phyloP scores from a whole-genome alignment of 1,140 invertebrate genomes.

The Lordiphosa collinella region DNA sequence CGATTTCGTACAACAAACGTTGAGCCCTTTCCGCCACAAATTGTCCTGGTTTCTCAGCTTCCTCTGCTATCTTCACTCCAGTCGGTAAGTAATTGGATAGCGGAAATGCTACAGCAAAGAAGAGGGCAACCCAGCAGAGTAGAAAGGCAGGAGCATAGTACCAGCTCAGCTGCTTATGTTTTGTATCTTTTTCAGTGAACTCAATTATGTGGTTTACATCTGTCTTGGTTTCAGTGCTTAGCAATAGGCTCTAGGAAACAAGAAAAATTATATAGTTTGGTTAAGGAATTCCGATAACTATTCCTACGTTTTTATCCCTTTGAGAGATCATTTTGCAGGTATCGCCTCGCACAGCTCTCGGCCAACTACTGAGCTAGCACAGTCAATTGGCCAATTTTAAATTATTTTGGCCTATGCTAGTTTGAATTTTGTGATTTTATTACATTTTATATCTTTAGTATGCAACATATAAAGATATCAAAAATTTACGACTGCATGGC shows the following conservation, averaged over 20 bases:
- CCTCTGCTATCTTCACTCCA: slow-evolving; percentile 32
- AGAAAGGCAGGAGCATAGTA: slow-evolving; percentile 48
- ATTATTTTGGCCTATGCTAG: too few relatives aligned
- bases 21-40: slow-evolving; percentile 68
- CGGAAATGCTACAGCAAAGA: slow-evolving; percentile 58
- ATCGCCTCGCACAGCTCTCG: too few relatives aligned
- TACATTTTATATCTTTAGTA: too few relatives aligned
- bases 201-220: background rate
- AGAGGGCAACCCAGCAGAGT: slow-evolving; percentile 53
- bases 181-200: background rate
- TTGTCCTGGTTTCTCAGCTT: slow-evolving; percentile 22
- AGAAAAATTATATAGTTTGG: background rate
- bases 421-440: too few relatives aligned
- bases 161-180: slow-evolving; percentile 23
- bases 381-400: too few relatives aligned
- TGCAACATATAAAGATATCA: too few relatives aligned
- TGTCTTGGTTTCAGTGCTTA: background rate
- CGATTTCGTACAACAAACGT: slow-evolving; percentile 83
- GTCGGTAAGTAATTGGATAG: slow-evolving; percentile 49
- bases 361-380: too few relatives aligned
- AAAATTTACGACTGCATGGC: too few relatives aligned
- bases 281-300: too few relatives aligned
- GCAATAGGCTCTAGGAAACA: background rate
- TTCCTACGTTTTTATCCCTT: background rate
- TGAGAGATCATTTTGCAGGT: background rate